Evolutionary conservation across 2,113 vertebrate species (phyloP).

Genomic region (Ranitomeya imitator): DNA sequence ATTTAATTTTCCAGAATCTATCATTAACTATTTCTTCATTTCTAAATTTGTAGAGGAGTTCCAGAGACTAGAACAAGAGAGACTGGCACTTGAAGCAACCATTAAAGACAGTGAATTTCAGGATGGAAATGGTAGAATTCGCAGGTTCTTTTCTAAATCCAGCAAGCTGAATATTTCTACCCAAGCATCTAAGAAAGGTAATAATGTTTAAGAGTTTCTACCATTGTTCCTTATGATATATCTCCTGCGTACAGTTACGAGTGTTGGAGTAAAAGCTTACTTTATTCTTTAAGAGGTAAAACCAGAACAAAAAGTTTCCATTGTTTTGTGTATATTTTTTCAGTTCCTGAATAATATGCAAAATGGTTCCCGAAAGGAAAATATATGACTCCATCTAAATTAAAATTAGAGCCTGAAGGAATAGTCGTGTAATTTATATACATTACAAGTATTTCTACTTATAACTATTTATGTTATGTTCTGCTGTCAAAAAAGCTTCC

Average conservation of each 20-base stretch:
- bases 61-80: conserved; percentile 83
- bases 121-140: conserved; percentile 72
- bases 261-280: background rate
- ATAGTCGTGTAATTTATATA: conserved; percentile 54
- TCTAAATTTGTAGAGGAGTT: conserved; percentile 79
- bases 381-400: conserved; percentile 57
- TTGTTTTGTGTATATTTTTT: background rate
- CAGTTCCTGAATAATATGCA: conserved; percentile 23
- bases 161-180: conserved; percentile 76
- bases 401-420: conserved; percentile 49
- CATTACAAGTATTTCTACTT: conserved; percentile 54
- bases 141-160: conserved; percentile 81
- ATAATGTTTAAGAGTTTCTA: conserved; percentile 19
- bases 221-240: background rate
- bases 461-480: conserved; percentile 52
- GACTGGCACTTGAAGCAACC: conserved; percentile 78
- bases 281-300: background rate
- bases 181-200: conserved; percentile 81
- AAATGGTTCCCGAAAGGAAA: conserved; percentile 39
- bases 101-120: conserved; percentile 78
- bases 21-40: background rate
- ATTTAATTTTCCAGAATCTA: background rate
- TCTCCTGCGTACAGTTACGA: background rate
- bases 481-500: conserved; percentile 42
- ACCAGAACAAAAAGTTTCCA: background rate